Evolutionary conservation across 2,797 vertebrate genomes (phyloP).

Genomic region (Mastacembelus armatus): DNA sequence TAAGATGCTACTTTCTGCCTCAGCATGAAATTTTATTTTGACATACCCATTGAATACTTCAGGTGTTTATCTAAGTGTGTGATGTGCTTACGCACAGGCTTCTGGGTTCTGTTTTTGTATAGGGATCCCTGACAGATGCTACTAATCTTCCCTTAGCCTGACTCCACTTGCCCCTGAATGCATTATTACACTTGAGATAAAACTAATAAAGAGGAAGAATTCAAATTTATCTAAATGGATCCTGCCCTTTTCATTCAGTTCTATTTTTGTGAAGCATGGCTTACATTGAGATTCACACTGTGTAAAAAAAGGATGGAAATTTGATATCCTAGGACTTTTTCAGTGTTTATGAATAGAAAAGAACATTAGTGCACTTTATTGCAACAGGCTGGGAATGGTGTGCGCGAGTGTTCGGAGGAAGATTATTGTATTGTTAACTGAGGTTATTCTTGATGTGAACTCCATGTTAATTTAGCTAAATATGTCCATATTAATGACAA

Average conservation of each 20-base stretch:
- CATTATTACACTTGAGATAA: conserved; percentile 57
- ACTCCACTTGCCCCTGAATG: conserved; percentile 46
- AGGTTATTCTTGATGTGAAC: too few species aligned
- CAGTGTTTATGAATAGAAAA: conserved; percentile 8
- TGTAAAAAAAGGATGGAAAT: conserved; percentile 2
- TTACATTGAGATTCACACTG: neutral
- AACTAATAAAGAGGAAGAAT: conserved; percentile 55
- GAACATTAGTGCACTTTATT: neutral
- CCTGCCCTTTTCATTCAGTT: conserved; percentile 13
- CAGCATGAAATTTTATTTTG: conserved; percentile 31
- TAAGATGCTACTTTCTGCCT: conserved; percentile 16
- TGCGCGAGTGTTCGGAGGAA: neutral
- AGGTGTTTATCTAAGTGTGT: conserved; percentile 28
- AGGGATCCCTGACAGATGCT: conserved; percentile 47
- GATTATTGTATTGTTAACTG: neutral
- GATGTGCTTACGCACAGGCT: conserved; percentile 34
- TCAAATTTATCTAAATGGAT: conserved; percentile 38
- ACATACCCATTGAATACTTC: conserved; percentile 47
- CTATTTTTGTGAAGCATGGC: conserved; percentile 28
- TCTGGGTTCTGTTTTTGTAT: conserved; percentile 29
- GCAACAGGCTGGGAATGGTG: neutral
- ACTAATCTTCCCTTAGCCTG: conserved; percentile 22
- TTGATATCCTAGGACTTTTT: conserved; percentile 7
- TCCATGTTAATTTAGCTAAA: too few species aligned
- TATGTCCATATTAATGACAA: too few species aligned